Evolutionary conservation across 2,888 invertebrate genomes (phyloP), one percentile per base, ranked within the genome.

Genomic region (Trichogramma evanescens): DNA sequence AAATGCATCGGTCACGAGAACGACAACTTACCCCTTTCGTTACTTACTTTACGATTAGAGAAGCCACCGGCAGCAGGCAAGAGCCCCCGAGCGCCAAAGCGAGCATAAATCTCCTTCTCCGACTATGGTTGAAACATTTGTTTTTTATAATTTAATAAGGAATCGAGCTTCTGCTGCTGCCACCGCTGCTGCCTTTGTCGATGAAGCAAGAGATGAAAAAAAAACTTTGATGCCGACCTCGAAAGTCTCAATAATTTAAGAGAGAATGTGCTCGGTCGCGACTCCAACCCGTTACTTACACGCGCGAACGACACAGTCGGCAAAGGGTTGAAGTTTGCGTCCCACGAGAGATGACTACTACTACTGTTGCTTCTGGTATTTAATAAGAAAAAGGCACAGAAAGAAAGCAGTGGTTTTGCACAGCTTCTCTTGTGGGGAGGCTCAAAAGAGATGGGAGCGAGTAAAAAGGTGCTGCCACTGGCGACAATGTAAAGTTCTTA

Each of bases 251-350:
- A 71, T 71, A 71, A 73, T 70, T 68, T 68, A 70, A 69, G 66
- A 66, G 69, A 72, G 69, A 69, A 67, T 59, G 56, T 54, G 59
- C 41, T 50, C n/a, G 59, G 26, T 26, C 26, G 26, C 26, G 26
- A 62, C 61, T 58, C 55, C 48, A 42, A 48, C 49, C 41, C 39
- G 53, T 45, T 50, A 51, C 53, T 60, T 65, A 65, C 54, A 54
- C 48, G 55, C 13, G 42, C 51, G 10, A 26, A 50, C 43, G 42
- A 43, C 50, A 46, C 44, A 40, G 46, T 43, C 45, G 49, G 54
- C 60, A 69, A 71, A 71, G 75, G 73, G 73, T 74, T 71, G 66
- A 73, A 74, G 68, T 76, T 72, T 68, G 71, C 71, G 70, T 74
- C 73, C 67, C 73, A 51, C 57, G 70, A 72, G 73, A 66, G 66